A percentile compares a stretch with the other conserved stretches of the same genome.
Conservation (phyloP, 1,140 invertebrate species). For the Neoseiulus cucumeris region DNA sequence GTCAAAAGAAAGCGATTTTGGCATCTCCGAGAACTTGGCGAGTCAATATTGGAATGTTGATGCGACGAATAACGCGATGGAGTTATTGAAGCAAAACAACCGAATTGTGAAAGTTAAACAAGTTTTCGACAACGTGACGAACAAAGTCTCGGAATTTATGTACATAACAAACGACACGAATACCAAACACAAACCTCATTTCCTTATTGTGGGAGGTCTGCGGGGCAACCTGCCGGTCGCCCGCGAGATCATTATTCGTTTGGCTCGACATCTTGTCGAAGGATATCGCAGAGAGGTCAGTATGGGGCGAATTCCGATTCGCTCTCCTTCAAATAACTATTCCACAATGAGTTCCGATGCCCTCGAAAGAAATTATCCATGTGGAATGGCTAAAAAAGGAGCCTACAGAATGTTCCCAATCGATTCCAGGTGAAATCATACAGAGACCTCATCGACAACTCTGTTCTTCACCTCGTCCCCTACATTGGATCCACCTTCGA, state of each 20-base stretch:
- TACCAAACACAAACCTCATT: slow-evolving; percentile 27
- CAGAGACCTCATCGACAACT: slow-evolving; percentile 1
- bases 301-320: too few species aligned
- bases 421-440: neutral
- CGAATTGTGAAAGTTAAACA: slow-evolving; percentile 30
- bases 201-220: slow-evolving; percentile 59
- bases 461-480: neutral
- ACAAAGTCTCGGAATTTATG: neutral
- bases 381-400: too few species aligned
- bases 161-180: slow-evolving; percentile 3
- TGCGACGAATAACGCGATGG: slow-evolving; percentile 40
- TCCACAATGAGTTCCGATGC: neutral
- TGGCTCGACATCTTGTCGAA: slow-evolving; percentile 53
- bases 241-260: slow-evolving; percentile 55
- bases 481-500: neutral
- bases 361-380: neutral
- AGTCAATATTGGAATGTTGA: slow-evolving; percentile 39
- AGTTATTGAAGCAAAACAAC: slow-evolving; percentile 41
- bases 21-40: slow-evolving; percentile 32
- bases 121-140: neutral
- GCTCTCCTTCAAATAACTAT: too few species aligned
- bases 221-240: slow-evolving; percentile 61
- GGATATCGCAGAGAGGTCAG: slow-evolving; percentile 18
- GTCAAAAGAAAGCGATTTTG: slow-evolving; percentile 53
- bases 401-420: too few species aligned